Base-by-base conservation (phyloP, 1,140 invertebrate genomes). In the Pseudachorutes palmiensis region DNA sequence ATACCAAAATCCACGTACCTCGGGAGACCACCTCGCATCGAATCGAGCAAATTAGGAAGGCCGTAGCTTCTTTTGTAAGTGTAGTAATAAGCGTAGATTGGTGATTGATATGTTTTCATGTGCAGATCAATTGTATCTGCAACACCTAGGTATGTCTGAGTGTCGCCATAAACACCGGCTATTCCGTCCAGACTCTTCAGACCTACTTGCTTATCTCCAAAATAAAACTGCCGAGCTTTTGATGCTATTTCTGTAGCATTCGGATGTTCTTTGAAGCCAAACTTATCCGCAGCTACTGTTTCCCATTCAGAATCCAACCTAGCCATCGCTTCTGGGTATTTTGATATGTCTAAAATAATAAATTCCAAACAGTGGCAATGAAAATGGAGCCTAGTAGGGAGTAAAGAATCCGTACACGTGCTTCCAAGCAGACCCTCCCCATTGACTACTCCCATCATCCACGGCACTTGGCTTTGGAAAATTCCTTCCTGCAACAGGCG, bases 401-500 rank as follows among this genome's bases (percentile, higher is more conserved):
- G 51, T 14, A 5, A 14, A 57, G 24, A 24, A 12, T 12, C 5
- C 51, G 14, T 22, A 61, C 59, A 14, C 3, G 28, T 61, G 31
- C 14, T 19, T 9, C 12, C 14, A 29, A 61, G n/a, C 19, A 61
- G 29, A 9, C 59, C 59, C 9, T 61, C 59, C 28, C 2, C 28
- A 61, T 28, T 83, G 32, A 81, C 85, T 45, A 83, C 82, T 0
- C 86, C 87, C 22, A 82, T 73, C 19, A 88, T 79, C 16, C 82
- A 76, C 0, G 86, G 85, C 16, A 87, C 78, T 64, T 82, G 79
- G 45, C 80, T 73, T 36, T 80, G 79, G 55, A 77, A 75, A 58
- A 80, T 76, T 28, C 72, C 74, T 67, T 75, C 76, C 19, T 45
- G 36, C 0, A 81, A 72, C 22, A 77, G 68, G 22, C 70, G 59